These are phyloP conservation scores for Ceratina australensis DNA, from an alignment of 1,140 invertebrate species.

Conservation along the genomic window DNA sequence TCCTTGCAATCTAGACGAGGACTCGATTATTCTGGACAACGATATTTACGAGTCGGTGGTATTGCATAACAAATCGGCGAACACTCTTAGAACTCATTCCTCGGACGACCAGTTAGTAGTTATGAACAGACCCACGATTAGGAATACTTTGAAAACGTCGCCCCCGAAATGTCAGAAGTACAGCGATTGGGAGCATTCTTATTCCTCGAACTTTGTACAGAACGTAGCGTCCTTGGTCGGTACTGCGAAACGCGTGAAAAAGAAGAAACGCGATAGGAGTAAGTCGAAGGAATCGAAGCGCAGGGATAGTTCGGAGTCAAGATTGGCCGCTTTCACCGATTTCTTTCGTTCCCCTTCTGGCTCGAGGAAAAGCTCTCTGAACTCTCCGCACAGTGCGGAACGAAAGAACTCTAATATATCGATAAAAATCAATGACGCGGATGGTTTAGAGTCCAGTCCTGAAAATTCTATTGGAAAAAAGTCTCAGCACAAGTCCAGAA, in stretches of 20 bases:
- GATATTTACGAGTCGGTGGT: conserved; percentile 61
- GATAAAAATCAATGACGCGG: conserved; percentile 69
- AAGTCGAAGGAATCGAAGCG: conserved; percentile 77
- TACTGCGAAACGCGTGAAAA: conserved; percentile 72
- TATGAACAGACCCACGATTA: conserved; percentile 30
- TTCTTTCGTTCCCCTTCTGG: conserved; percentile 78
- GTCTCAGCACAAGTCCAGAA: conserved; percentile 71
- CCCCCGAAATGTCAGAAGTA: conserved; percentile 49
- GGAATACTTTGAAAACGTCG: conserved; percentile 37
- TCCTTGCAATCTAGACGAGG: conserved; percentile 51
- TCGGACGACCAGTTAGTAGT: conserved; percentile 50
- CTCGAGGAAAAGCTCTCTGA: conserved; percentile 74
- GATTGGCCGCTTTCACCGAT: conserved; percentile 73
- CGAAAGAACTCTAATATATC: conserved; percentile 68
- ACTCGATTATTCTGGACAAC: conserved; percentile 57
- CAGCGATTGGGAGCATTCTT: conserved; percentile 51
- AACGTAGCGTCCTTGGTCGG: conserved; percentile 67
- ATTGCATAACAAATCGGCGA: conserved; percentile 51
- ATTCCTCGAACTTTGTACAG: conserved; percentile 69
- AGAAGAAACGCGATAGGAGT: conserved; percentile 73
- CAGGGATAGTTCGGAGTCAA: conserved; percentile 75
- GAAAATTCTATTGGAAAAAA: conserved; percentile 70
- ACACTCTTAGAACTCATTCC: conserved; percentile 56
- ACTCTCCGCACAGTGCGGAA: conserved; percentile 64
- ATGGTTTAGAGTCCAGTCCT: conserved; percentile 72